These are phyloP conservation scores for Pantherophis guttatus DNA, from an alignment of 2,113 vertebrate genomes.

Conservation along the genomic window DNA sequence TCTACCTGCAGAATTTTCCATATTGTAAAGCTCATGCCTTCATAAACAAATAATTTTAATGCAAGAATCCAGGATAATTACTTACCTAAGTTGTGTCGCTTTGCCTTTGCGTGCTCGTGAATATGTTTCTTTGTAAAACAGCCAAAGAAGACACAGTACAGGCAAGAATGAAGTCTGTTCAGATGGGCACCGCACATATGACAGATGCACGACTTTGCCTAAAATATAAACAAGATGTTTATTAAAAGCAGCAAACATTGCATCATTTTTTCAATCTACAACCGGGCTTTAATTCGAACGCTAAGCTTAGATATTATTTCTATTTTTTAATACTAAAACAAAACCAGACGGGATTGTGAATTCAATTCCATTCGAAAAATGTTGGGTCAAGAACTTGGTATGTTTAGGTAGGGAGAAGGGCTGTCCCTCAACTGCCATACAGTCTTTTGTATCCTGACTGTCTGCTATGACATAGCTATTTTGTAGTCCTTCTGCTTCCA, in stretches of 20 bases:
- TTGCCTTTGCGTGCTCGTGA: constrained; percentile 96
- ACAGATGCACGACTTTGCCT: constrained; percentile 91
- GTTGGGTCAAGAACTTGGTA: background rate
- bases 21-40: background rate
- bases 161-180: constrained; percentile 97
- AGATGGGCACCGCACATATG: constrained; percentile 88
- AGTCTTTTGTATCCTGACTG: background rate
- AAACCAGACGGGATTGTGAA: fast-evolving
- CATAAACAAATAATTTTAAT: background rate
- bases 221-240: constrained; percentile 49
- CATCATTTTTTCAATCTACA: background rate
- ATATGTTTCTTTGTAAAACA: constrained; percentile 99
- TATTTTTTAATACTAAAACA: background rate
- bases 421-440: background rate
- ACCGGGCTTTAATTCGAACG: background rate
- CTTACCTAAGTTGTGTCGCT: constrained; percentile 98
- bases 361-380: background rate
- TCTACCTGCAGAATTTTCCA: background rate
- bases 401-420: background rate
- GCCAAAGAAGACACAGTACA: constrained; percentile 98
- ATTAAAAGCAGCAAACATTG: background rate
- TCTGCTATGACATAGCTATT: background rate
- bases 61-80: fast-evolving
- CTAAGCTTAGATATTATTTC: background rate
- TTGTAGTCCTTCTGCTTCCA: background rate